Conservation (phyloP, 2,888 invertebrate species). For the Trissolcus japonicus region DNA sequence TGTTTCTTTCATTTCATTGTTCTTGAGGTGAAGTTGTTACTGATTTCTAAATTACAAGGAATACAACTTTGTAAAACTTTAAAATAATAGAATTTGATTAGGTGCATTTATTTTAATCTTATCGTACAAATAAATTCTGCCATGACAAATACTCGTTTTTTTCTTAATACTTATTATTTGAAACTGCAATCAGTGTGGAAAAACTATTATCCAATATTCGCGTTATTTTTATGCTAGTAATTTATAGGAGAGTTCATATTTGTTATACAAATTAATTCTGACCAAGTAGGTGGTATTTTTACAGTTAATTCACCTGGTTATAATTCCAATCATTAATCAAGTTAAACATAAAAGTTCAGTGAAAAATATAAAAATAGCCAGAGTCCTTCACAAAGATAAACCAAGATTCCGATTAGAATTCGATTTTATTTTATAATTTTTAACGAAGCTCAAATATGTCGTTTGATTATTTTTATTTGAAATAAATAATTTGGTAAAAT, state of each 20-base stretch:
- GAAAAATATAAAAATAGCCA: no score
- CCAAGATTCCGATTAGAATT: no score
- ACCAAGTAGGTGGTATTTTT: not conserved
- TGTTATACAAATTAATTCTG: constrained; percentile 5
- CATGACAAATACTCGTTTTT: constrained; percentile 23
- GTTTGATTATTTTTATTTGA: no score
- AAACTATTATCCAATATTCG: constrained; percentile 26
- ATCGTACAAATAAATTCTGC: constrained; percentile 17
- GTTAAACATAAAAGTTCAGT: no score
- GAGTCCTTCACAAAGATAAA: no score
- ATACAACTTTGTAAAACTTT: not conserved
- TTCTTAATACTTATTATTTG: constrained; percentile 21
- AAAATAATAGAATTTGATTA: not conserved
- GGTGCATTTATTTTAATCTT: constrained; percentile 23
- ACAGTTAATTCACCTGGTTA: no score
- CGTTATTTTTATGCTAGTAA: constrained; percentile 4
- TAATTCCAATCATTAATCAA: no score
- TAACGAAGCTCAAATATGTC: no score
- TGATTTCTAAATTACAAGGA: not conserved
- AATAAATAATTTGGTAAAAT: no score
- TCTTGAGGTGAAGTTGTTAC: no score
- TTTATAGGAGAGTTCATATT: not conserved
- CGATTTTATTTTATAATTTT: no score
- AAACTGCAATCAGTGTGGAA: constrained; percentile 8
- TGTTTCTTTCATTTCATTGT: no score